Evolutionary conservation across 1,140 invertebrate genomes (phyloP).

Genomic region (Oscheius sp.): DNA sequence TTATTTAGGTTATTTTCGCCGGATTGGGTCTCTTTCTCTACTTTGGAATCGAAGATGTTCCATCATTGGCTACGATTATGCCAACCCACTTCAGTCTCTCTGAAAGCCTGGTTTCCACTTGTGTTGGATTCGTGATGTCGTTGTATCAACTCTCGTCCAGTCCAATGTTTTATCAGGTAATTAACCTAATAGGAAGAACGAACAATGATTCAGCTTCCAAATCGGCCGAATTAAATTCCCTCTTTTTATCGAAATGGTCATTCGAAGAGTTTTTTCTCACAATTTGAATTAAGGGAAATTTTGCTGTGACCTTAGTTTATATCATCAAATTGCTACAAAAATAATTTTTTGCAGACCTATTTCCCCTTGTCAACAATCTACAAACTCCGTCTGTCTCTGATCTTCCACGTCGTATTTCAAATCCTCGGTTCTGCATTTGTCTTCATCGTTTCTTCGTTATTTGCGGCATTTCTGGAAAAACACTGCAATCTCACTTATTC

Average conservation of each 20-base stretch:
- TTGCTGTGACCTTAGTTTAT: too few species aligned
- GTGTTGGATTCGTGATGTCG: conserved; percentile 3
- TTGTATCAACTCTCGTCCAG: neutral
- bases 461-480: neutral
- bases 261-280: too few species aligned
- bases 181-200: neutral
- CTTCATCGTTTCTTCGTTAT: neutral
- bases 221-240: too few species aligned
- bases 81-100: neutral
- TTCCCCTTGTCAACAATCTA: conserved; percentile 7
- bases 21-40: conserved; percentile 10
- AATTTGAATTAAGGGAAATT: too few species aligned
- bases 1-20: neutral
- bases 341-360: neutral
- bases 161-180: conserved; percentile 8
- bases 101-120: neutral
- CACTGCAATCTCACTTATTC: neutral
- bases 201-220: too few species aligned
- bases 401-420: conserved; percentile 3
- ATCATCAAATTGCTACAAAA: too few species aligned
- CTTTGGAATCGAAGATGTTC: neutral
- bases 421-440: neutral
- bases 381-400: conserved; percentile 11
- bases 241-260: too few species aligned
- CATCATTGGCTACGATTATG: neutral